Percentiles rank a stretch among this genome's conserved stretches.
Evolutionary conservation across 2,888 invertebrate species (phyloP).

Genomic region (Alsophila aescularia): DNA sequence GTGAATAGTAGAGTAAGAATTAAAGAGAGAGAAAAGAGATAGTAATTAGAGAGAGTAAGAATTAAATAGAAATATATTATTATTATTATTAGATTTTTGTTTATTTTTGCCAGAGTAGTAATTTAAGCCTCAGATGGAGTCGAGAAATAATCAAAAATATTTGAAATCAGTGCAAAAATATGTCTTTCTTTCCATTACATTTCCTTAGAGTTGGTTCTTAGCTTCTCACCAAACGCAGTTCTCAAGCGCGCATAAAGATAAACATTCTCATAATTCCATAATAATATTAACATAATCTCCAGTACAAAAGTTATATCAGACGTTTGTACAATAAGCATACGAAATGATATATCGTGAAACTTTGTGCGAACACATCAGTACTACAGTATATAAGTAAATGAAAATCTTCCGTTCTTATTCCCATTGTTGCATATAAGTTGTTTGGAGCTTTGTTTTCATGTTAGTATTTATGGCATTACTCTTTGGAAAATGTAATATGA

Average conservation of each 20-base stretch:
- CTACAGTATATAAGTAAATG: conserved; percentile 27
- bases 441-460: conserved; percentile 32
- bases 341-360: conserved; percentile 57
- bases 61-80: too few species aligned
- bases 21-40: too few species aligned
- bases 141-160: too few species aligned
- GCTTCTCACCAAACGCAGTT: background rate
- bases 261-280: conserved; percentile 38
- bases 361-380: conserved; percentile 56
- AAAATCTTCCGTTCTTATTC: conserved; percentile 8
- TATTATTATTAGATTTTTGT: too few species aligned
- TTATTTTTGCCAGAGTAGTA: too few species aligned
- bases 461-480: conserved; percentile 38
- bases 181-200: background rate
- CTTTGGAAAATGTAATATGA: conserved; percentile 30
- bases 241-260: conserved; percentile 30
- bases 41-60: too few species aligned
- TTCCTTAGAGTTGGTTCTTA: background rate
- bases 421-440: conserved; percentile 38
- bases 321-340: conserved; percentile 39
- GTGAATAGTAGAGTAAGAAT: too few species aligned
- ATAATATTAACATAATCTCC: conserved; percentile 45
- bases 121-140: too few species aligned
- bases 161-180: background rate
- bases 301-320: conserved; percentile 40